Evolutionary conservation across 2,113 vertebrate species (phyloP), one percentile per base, ranked within the genome.

Genomic region (Balaeniceps rex): DNA sequence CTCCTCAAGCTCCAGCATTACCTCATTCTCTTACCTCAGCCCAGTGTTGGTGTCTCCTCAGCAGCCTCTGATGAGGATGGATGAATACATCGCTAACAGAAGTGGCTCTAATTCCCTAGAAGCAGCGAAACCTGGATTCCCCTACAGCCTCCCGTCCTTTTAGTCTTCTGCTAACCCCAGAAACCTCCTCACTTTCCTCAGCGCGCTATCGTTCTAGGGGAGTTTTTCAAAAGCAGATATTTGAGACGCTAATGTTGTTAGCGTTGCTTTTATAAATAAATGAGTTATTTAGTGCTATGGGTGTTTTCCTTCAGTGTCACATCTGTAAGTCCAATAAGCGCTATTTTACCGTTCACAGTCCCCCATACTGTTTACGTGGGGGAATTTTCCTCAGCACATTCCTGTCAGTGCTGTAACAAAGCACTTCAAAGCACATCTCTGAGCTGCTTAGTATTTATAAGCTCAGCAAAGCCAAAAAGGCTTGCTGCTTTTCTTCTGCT

Each of bases 1-100:
- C 57, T 81, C 71, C 86, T 87, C 72, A 2, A 26, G 81, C 69
- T 95, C 94, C 78, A 87, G 87, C 93, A 94, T 86, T 88, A 93
- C 68, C 88, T 96, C 96, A 96, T 80, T 83, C 64, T 65, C 79
- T 68, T 54, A 23, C 68, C 68, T 88, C 58, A 75, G 81, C 9
- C 42, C 70, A 58, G 33, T 22, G 55, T 0, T 71, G 77, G 78
- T 86, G 80, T 57, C 83, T 90, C 74, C 80, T 87, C 93, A 80
- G 81, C 66, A 87, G 95, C 72, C 82, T 54, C 83, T 44, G 87
- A 83, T 15, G 84, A 95, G 87, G 68, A 74, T 26, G 42, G 71
- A 51, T 78, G 88, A 90, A 75, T 61, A 58, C 46, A 71, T 29
- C 46, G 44, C 90, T 31, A 55, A 65, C 49, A 91, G 44, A 52